phyloP scores from a whole-genome alignment of 2,113 vertebrate species.

The Caracal caracal region DNA sequence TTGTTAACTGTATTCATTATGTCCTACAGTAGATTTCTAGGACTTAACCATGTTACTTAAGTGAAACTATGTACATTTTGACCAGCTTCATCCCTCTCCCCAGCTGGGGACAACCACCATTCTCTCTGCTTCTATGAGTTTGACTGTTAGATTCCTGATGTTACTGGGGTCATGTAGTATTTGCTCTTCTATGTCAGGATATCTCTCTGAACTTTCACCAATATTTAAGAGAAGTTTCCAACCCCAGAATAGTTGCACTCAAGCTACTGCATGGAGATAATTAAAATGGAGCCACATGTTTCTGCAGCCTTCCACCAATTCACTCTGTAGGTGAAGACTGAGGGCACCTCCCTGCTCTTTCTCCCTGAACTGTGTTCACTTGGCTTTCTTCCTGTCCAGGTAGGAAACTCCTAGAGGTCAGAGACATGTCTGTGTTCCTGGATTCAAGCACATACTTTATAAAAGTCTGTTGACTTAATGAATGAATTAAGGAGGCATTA shows the following conservation, averaged over 20 bases:
- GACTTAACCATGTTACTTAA: too few relatives aligned
- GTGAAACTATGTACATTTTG: neutral
- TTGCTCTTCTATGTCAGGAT: neutral
- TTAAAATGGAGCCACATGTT: neutral
- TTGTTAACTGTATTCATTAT: neutral
- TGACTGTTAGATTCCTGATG: neutral
- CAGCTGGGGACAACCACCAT: neutral
- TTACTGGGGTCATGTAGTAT: neutral
- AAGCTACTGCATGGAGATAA: neutral
- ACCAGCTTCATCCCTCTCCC: neutral
- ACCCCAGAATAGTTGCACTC: neutral
- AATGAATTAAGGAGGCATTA: too few relatives aligned
- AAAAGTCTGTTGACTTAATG: neutral
- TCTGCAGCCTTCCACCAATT: neutral
- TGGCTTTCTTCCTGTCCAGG: neutral
- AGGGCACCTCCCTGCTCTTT: neutral
- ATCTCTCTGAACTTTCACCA: neutral
- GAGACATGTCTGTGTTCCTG: neutral
- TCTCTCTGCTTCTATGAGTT: neutral
- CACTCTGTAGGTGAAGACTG: neutral
- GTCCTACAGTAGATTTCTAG: neutral
- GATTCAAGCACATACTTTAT: neutral
- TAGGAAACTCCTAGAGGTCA: neutral
- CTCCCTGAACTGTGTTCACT: neutral
- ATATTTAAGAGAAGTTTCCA: neutral